Conservation (phyloP, 2,797 vertebrate species). For the Anabas testudineus region DNA sequence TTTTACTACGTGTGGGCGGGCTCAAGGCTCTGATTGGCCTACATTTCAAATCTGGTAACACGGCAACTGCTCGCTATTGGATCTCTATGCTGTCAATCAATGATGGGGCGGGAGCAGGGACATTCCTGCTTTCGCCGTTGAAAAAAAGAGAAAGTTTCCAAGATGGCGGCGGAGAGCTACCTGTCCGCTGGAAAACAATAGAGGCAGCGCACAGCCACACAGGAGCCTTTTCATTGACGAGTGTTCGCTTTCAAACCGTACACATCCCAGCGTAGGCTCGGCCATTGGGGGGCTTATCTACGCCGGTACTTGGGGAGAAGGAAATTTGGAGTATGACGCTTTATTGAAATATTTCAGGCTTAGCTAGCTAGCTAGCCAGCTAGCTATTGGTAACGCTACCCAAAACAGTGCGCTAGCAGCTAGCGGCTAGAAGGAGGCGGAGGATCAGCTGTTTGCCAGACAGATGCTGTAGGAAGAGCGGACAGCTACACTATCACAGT, state of each 20-base stretch:
- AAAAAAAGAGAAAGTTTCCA: slow-evolving; percentile 82
- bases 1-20: not conserved
- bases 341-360: slow-evolving; percentile 71
- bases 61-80: slow-evolving; percentile 35
- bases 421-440: slow-evolving; percentile 68
- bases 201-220: slow-evolving; percentile 69
- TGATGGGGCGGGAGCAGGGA: slow-evolving; percentile 31
- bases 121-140: slow-evolving; percentile 64
- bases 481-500: slow-evolving; percentile 67
- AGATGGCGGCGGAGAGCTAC: slow-evolving; percentile 84
- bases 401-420: slow-evolving; percentile 59
- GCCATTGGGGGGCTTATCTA: slow-evolving; percentile 34
- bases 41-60: not conserved
- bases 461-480: slow-evolving; percentile 73
- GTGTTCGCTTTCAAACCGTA: not conserved
- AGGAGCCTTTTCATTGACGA: slow-evolving; percentile 33
- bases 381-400: slow-evolving; percentile 51
- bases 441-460: slow-evolving; percentile 78
- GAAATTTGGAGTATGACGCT: slow-evolving; percentile 58
- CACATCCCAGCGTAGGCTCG: slow-evolving; percentile 22
- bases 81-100: slow-evolving; percentile 28
- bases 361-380: slow-evolving; percentile 69
- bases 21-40: slow-evolving; percentile 7
- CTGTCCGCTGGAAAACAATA: slow-evolving; percentile 87
- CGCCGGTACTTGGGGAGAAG: slow-evolving; percentile 39